Conservation (phyloP, 1,140 invertebrate genomes). For the Aphelinus atriplicis region DNA sequence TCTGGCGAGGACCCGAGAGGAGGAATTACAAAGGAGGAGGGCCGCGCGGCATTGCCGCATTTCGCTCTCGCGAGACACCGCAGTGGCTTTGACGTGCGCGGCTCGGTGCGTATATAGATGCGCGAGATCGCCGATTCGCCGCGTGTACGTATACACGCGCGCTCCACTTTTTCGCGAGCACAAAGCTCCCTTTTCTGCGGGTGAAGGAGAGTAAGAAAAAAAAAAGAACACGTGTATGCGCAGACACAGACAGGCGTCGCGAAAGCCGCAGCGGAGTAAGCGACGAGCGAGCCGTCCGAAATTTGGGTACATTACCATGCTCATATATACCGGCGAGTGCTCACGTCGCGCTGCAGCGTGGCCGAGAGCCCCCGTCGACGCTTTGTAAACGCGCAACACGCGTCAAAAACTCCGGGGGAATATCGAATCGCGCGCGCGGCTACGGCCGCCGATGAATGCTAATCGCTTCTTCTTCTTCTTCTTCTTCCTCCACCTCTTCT, state of each 20-base stretch:
- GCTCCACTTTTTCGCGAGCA: background rate
- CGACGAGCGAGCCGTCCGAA: too few species aligned
- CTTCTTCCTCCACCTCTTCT: too few species aligned
- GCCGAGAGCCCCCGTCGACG: too few species aligned
- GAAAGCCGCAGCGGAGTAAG: background rate
- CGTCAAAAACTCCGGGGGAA: conserved; percentile 12
- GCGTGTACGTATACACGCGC: background rate
- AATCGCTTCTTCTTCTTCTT: background rate
- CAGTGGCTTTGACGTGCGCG: too few species aligned
- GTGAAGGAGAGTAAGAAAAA: background rate
- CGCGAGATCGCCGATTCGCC: background rate
- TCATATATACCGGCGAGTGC: too few species aligned
- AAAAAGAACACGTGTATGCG: too few species aligned
- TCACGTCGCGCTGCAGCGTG: too few species aligned
- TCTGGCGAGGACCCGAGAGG: too few species aligned
- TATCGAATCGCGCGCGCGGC: background rate
- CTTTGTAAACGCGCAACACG: conserved; percentile 16
- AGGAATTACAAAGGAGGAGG: too few species aligned
- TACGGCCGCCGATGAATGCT: conserved; percentile 9
- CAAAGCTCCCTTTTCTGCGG: background rate
- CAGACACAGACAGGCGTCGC: background rate
- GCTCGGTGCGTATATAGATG: too few species aligned
- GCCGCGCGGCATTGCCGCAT: too few species aligned
- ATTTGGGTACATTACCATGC: too few species aligned
- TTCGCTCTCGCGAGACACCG: background rate